Conservation (phyloP, 2,113 vertebrate genomes). For the Kryptolebias marmoratus region DNA sequence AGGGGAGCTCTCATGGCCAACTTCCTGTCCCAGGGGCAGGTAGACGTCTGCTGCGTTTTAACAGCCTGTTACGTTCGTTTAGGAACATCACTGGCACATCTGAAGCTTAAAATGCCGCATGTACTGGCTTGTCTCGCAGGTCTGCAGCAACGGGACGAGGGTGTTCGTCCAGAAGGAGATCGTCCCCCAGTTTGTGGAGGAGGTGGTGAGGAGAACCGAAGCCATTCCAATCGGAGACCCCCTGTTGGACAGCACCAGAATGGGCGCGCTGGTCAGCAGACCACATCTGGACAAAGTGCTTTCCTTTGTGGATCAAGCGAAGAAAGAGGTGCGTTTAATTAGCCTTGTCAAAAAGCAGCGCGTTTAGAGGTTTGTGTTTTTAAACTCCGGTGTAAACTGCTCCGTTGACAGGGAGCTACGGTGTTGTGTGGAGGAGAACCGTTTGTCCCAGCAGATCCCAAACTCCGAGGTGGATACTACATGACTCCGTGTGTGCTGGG, state of each 20-base stretch:
- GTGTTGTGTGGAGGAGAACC: constrained; percentile 91
- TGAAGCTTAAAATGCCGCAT: too few relatives aligned
- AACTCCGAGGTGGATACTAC: constrained; percentile 89
- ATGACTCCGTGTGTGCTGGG: constrained; percentile 93
- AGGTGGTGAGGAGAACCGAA: constrained; percentile 88
- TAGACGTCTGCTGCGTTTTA: constrained; percentile 48
- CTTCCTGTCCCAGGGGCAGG: constrained; percentile 96
- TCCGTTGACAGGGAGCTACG: constrained; percentile 84
- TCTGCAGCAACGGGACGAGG: constrained; percentile 94
- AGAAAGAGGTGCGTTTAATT: constrained; percentile 83
- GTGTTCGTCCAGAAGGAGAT: constrained; percentile 92
- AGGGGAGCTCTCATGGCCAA: constrained; percentile 96
- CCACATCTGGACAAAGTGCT: constrained; percentile 90
- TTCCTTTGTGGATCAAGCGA: constrained; percentile 86
- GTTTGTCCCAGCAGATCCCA: constrained; percentile 86
- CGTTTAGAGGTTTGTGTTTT: background rate
- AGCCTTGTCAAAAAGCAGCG: background rate
- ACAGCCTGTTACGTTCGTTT: background rate
- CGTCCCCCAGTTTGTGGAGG: constrained; percentile 86
- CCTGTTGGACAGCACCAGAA: constrained; percentile 88
- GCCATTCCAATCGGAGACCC: constrained; percentile 92
- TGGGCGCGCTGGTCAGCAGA: constrained; percentile 92
- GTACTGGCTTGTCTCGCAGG: constrained; percentile 75
- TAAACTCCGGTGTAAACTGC: too few relatives aligned
- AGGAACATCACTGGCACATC: too few relatives aligned